These are phyloP conservation scores for Pollenia amentaria DNA, from an alignment of 2,888 invertebrate species.

Conservation along the genomic window DNA sequence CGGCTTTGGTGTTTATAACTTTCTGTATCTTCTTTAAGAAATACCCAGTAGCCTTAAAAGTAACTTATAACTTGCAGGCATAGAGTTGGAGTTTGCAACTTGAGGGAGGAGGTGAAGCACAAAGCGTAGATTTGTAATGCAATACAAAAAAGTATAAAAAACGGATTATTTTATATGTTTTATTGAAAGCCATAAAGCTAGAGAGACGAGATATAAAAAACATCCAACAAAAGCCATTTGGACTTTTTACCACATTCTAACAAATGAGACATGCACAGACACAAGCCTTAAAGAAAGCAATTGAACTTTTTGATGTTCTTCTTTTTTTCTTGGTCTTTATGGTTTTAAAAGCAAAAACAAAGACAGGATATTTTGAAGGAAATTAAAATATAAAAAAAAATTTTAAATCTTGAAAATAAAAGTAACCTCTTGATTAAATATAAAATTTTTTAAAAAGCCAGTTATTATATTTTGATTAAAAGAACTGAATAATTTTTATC, in stretches of 20 bases:
- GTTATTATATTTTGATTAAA: too few relatives aligned
- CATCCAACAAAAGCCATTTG: conserved; percentile 41
- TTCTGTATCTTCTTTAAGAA: conserved; percentile 7
- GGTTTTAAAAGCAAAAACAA: too few relatives aligned
- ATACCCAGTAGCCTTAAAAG: conserved; percentile 30
- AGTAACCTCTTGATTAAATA: too few relatives aligned
- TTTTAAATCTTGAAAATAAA: too few relatives aligned
- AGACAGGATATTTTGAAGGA: too few relatives aligned
- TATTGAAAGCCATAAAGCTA: conserved; percentile 54
- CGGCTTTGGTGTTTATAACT: not conserved
- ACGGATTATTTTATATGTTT: conserved; percentile 43
- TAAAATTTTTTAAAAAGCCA: too few relatives aligned
- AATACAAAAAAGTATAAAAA: conserved; percentile 11
- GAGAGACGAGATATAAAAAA: not conserved
- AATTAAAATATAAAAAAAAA: too few relatives aligned
- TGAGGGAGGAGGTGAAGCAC: not conserved
- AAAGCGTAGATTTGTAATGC: not conserved
- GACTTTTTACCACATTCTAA: conserved; percentile 31
- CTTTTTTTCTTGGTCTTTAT: not conserved
- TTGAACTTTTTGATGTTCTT: not conserved
- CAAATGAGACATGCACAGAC: not conserved
- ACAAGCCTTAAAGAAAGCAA: not conserved
- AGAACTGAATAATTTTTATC: too few relatives aligned
- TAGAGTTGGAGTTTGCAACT: not conserved
- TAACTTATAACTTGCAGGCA: conserved; percentile 21